These are phyloP conservation scores for Pseudopodoces humilis DNA, from an alignment of 2,113 vertebrate genomes.

Conservation along the genomic window DNA sequence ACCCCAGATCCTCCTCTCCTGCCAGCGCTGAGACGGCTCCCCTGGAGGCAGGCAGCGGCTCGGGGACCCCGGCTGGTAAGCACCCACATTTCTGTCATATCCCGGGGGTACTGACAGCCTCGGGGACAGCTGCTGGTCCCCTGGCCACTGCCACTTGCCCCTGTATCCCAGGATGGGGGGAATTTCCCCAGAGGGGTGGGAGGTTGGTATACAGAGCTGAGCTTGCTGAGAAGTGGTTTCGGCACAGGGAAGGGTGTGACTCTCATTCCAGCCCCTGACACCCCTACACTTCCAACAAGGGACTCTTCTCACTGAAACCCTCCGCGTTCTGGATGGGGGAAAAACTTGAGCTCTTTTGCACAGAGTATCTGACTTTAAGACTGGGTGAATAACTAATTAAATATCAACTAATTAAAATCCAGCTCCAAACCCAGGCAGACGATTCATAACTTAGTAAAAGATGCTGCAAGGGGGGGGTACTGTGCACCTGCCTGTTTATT, in stretches of 20 bases:
- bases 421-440: neutral
- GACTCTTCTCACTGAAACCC: neutral
- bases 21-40: neutral
- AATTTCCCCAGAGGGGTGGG: neutral
- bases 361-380: neutral
- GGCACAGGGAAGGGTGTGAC: neutral
- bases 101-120: neutral
- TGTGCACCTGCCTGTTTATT: neutral
- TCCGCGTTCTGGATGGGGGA: fast-evolving
- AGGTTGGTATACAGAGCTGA: neutral
- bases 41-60: neutral
- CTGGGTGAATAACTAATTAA: neutral
- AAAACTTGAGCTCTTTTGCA: neutral
- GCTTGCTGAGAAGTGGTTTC: neutral
- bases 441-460: neutral
- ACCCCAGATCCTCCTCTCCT: neutral
- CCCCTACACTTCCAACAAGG: neutral
- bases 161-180: fast-evolving
- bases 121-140: neutral
- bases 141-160: neutral
- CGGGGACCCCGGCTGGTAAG: neutral
- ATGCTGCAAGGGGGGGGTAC: neutral
- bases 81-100: neutral
- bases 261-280: neutral
- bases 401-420: neutral